Evolutionary conservation across 2,888 invertebrate species (phyloP).

Genomic region (Drosophila histrio): DNA sequence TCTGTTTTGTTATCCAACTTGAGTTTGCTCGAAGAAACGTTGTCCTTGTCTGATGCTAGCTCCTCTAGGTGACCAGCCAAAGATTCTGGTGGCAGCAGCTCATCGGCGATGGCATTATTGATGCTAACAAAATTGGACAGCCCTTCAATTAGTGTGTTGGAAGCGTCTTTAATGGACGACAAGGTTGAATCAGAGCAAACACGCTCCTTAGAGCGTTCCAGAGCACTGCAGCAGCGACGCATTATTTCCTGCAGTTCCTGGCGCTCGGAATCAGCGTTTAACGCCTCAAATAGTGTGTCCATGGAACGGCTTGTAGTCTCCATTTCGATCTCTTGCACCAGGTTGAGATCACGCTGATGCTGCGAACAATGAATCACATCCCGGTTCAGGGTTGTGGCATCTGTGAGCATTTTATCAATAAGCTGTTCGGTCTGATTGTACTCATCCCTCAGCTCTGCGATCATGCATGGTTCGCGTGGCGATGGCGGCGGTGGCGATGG

Average conservation of each 20-base stretch:
- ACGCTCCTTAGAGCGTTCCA: constrained; percentile 24
- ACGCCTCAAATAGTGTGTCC: constrained; percentile 17
- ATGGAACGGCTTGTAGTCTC: constrained; percentile 34
- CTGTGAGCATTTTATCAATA: constrained; percentile 34
- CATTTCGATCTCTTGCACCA: constrained; percentile 54
- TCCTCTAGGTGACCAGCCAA: not conserved
- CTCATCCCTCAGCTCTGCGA: constrained; percentile 34
- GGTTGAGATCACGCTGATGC: constrained; percentile 39
- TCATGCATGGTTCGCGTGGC: constrained; percentile 38
- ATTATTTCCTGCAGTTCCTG: constrained; percentile 17
- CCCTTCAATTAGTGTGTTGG: not conserved
- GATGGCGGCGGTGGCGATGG: constrained; percentile 62
- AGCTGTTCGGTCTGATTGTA: constrained; percentile 36
- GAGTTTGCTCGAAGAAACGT: not conserved
- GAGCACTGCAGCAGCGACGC: constrained; percentile 15
- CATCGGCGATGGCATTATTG: not conserved
- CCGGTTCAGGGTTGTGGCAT: constrained; percentile 41
- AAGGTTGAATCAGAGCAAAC: not conserved
- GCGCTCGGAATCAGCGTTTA: constrained; percentile 36
- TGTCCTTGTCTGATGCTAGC: not conserved
- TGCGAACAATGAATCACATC: constrained; percentile 34
- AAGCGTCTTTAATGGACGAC: not conserved
- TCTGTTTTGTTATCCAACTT: not conserved
- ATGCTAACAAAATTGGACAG: not conserved
- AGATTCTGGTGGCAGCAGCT: not conserved